Evolutionary conservation across 2,797 vertebrate species (phyloP).

Genomic region (Helarctos malayanus): DNA sequence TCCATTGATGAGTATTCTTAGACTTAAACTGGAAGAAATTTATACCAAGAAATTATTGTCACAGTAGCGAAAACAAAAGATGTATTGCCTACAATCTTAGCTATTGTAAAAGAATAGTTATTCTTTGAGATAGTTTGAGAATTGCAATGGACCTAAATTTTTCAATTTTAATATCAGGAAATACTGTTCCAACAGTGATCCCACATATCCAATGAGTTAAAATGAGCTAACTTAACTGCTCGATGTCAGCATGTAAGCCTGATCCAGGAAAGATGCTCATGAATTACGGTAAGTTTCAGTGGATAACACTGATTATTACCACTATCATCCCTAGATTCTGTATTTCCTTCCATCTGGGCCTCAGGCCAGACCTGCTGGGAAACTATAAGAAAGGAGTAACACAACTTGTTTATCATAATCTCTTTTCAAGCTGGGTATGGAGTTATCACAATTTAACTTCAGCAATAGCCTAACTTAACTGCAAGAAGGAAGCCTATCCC

Average conservation of each 20-base stretch:
- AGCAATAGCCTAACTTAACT: conserved; percentile 44
- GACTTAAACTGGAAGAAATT: conserved; percentile 35
- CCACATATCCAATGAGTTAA: background rate
- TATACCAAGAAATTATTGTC: background rate
- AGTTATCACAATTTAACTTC: conserved; percentile 54
- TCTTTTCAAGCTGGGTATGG: conserved; percentile 46
- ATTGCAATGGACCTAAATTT: conserved; percentile 5
- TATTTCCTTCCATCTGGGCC: conserved; percentile 47
- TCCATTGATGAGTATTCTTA: background rate
- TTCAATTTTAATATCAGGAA: conserved; percentile 61
- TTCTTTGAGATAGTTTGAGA: conserved; percentile 36
- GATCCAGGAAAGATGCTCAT: conserved; percentile 93
- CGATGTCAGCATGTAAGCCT: conserved; percentile 93
- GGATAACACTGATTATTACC: background rate
- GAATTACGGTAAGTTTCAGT: conserved; percentile 90
- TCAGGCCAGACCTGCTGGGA: conserved; percentile 4
- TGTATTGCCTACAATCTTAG: background rate
- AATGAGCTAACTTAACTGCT: conserved; percentile 85
- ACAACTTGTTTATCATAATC: conserved; percentile 64
- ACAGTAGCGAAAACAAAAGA: conserved; percentile 30
- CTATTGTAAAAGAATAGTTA: background rate
- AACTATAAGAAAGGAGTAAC: conserved; percentile 49
- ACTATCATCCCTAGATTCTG: background rate
- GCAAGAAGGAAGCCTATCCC: background rate
- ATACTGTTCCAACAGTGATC: background rate